Percentiles rank a stretch among this genome's conserved stretches.
Conservation (phyloP, 2,888 invertebrate species). For the Chaetoderma sp. region DNA sequence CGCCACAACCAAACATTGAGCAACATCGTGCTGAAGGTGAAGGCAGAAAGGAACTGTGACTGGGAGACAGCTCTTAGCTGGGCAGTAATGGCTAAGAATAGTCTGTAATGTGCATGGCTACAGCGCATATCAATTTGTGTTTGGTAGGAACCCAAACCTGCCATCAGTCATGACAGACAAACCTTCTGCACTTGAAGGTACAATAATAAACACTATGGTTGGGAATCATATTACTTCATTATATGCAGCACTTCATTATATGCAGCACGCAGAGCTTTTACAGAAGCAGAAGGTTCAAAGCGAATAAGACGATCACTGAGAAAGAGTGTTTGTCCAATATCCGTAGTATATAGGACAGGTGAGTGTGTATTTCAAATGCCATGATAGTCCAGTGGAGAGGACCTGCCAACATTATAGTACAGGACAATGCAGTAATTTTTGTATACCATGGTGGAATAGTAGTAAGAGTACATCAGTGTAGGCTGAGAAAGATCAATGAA, state of each 20-base stretch:
- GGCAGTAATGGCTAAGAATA: constrained; percentile 18
- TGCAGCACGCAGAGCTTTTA: constrained; percentile 7
- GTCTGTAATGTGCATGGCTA: neutral
- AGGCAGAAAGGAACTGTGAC: constrained; percentile 6
- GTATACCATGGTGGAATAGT: constrained; percentile 35
- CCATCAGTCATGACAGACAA: constrained; percentile 16
- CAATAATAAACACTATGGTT: constrained; percentile 8
- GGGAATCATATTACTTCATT: constrained; percentile 15
- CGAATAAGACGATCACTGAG: constrained; percentile 18
- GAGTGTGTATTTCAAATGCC: constrained; percentile 37
- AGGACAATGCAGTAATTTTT: constrained; percentile 37
- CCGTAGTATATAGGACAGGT: constrained; percentile 19
- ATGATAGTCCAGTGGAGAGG: constrained; percentile 36
- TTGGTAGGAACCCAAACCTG: constrained; percentile 20
- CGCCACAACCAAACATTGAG: constrained; percentile 24
- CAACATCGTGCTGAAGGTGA: constrained; percentile 19
- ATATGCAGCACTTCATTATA: no score
- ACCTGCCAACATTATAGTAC: constrained; percentile 35
- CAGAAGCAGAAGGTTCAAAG: constrained; percentile 18
- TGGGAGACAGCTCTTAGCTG: constrained; percentile 21
- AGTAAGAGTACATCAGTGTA: constrained; percentile 31
- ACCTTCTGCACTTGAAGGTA: constrained; percentile 19
- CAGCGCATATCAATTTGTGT: constrained; percentile 21
- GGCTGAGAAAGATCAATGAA: constrained; percentile 20
- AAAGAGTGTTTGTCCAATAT: constrained; percentile 6